Evolutionary conservation across 2,113 vertebrate genomes (phyloP).

Genomic region (Orthochromis malagaraziensis): DNA sequence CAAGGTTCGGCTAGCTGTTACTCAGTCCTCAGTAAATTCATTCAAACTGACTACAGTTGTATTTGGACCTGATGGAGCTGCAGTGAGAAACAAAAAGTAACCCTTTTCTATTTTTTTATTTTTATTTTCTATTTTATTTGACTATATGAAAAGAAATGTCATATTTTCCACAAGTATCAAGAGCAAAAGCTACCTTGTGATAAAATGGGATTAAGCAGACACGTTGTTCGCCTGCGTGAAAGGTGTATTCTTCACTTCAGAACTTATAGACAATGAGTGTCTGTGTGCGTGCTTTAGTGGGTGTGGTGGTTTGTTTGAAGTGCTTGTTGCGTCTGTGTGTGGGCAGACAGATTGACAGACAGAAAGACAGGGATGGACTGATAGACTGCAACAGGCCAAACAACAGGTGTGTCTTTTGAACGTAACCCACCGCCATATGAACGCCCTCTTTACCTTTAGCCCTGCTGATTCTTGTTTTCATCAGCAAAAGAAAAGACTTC

Average conservation of each 20-base stretch:
- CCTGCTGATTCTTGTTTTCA: conserved; percentile 74
- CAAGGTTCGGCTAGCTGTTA: accelerated
- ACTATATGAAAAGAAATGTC: not conserved
- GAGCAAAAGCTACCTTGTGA: not conserved
- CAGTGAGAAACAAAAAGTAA: not conserved
- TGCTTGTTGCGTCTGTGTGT: conserved; percentile 69
- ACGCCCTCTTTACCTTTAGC: conserved; percentile 65
- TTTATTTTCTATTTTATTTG: not conserved
- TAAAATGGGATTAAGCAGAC: not conserved
- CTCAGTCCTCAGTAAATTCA: not conserved
- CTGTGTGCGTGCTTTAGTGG: conserved; percentile 23
- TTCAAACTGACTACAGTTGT: not conserved
- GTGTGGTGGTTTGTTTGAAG: conserved; percentile 69
- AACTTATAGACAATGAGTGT: not conserved
- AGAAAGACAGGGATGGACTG: conserved; percentile 42
- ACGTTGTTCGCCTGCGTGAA: not conserved
- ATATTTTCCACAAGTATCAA: not conserved
- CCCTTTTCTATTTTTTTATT: not conserved
- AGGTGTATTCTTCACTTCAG: not conserved
- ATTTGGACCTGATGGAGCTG: not conserved
- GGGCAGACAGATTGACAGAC: conserved; percentile 52
- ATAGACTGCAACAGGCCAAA: conserved; percentile 61
- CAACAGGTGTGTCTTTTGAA: conserved; percentile 78
- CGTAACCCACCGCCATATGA: conserved; percentile 41
- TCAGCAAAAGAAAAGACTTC: conserved; percentile 69